Evolutionary conservation across 2,888 invertebrate species (phyloP).

Genomic region (Lacanobia oleracea): DNA sequence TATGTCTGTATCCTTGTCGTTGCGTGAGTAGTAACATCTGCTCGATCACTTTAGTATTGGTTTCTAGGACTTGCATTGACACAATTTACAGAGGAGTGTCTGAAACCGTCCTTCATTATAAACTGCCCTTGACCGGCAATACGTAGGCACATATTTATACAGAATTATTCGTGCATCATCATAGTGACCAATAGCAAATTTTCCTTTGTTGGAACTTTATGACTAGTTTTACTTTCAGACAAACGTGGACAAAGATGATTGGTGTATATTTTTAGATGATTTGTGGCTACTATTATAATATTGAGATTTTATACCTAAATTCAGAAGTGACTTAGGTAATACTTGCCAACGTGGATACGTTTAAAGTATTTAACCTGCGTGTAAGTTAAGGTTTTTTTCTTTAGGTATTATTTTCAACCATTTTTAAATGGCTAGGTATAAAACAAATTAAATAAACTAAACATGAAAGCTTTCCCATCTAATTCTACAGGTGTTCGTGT

Average conservation of each 20-base stretch:
- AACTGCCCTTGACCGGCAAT: conserved; percentile 13
- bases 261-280: neutral
- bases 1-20: conserved; percentile 44
- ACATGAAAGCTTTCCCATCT: neutral
- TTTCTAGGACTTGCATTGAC: conserved; percentile 48
- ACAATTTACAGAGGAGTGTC: conserved; percentile 43
- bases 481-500: neutral
- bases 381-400: neutral
- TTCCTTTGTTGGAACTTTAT: conserved; percentile 14
- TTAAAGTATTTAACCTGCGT: neutral
- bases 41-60: conserved; percentile 44
- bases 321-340: too few relatives aligned
- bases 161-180: neutral
- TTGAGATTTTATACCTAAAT: neutral
- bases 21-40: conserved; percentile 42
- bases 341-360: neutral
- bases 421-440: neutral
- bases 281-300: neutral
- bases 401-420: neutral
- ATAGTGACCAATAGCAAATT: conserved; percentile 5
- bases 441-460: neutral
- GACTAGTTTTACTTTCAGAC: neutral
- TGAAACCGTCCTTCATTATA: conserved; percentile 35
- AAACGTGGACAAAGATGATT: neutral
- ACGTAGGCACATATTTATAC: conserved; percentile 1